Conservation (phyloP, 2,797 vertebrate genomes). For the Bryconaethiops microstoma region DNA sequence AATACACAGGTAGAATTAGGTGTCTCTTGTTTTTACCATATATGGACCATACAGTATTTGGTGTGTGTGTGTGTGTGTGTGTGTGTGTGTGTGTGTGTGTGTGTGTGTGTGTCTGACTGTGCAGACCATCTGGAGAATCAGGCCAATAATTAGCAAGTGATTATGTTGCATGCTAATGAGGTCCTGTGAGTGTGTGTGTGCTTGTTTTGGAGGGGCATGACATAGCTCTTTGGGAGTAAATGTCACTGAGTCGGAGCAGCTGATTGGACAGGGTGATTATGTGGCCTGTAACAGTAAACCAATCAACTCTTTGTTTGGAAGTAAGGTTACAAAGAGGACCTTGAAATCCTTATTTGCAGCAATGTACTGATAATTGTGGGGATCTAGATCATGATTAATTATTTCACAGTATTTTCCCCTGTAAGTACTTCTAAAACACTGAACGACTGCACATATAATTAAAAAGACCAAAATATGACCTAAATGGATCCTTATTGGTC, state of each 20-base stretch:
- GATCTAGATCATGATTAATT: background rate
- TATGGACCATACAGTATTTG: conserved; percentile 14
- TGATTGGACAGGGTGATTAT: conserved; percentile 11
- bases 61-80: conserved; percentile 17
- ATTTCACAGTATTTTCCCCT: background rate
- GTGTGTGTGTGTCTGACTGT: conserved; percentile 14
- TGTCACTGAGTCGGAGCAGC: conserved; percentile 16
- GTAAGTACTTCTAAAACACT: background rate
- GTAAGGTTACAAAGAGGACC: background rate
- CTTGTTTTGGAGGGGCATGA: conserved; percentile 4
- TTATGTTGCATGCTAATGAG: conserved; percentile 62
- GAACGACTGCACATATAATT: background rate
- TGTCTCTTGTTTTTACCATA: background rate
- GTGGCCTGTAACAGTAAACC: background rate
- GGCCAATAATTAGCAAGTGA: conserved; percentile 64
- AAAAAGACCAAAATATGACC: no score
- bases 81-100: conserved; percentile 24
- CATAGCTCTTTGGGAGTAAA: conserved; percentile 25
- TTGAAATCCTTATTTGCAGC: background rate
- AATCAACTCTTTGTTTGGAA: background rate
- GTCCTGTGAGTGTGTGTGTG: conserved; percentile 28
- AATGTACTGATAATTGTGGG: background rate
- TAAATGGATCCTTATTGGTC: no score
- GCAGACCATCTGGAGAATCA: conserved; percentile 65
- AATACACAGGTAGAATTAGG: conserved; percentile 15